Percentiles rank a stretch among this genome's conserved stretches.
Conservation (phyloP, 2,797 vertebrate species). For the Odontamblyopus rebecca region DNA sequence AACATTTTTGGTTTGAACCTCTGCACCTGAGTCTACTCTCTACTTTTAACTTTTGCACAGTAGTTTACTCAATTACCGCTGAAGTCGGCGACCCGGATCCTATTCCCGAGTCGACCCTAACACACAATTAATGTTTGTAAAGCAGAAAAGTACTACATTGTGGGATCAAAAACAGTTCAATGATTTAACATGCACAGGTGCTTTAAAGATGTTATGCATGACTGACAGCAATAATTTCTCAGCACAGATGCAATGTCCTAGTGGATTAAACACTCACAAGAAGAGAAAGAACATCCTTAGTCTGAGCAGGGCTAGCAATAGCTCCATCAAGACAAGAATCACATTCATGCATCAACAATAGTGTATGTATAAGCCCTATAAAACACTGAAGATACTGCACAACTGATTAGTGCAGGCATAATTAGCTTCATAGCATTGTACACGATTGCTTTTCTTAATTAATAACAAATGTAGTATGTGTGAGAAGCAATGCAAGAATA, state of each 20-base stretch:
- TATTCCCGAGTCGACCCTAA: too few relatives aligned
- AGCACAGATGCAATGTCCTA: slow-evolving; percentile 64
- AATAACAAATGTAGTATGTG: slow-evolving; percentile 58
- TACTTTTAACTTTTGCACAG: too few relatives aligned
- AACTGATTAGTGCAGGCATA: slow-evolving; percentile 75
- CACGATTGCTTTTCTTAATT: slow-evolving; percentile 68
- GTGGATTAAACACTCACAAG: slow-evolving; percentile 74
- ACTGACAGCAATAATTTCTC: slow-evolving; percentile 70
- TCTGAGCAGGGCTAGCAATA: slow-evolving; percentile 74
- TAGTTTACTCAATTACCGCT: too few relatives aligned
- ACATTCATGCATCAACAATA: slow-evolving; percentile 74
- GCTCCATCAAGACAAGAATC: slow-evolving; percentile 78
- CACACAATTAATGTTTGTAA: neutral
- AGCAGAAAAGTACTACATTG: neutral
- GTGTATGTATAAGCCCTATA: slow-evolving; percentile 71
- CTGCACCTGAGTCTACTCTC: too few relatives aligned
- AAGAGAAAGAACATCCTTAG: slow-evolving; percentile 66
- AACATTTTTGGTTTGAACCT: too few relatives aligned
- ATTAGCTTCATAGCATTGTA: slow-evolving; percentile 76
- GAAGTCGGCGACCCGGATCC: too few relatives aligned
- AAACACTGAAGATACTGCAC: slow-evolving; percentile 75
- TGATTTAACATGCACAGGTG: slow-evolving; percentile 74
- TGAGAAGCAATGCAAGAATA: slow-evolving; percentile 17
- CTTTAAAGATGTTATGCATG: slow-evolving; percentile 68
- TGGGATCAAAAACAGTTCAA: neutral